These are phyloP conservation scores for Bubalus kerabau DNA, from an alignment of 2,113 vertebrate genomes.

Conservation along the genomic window DNA sequence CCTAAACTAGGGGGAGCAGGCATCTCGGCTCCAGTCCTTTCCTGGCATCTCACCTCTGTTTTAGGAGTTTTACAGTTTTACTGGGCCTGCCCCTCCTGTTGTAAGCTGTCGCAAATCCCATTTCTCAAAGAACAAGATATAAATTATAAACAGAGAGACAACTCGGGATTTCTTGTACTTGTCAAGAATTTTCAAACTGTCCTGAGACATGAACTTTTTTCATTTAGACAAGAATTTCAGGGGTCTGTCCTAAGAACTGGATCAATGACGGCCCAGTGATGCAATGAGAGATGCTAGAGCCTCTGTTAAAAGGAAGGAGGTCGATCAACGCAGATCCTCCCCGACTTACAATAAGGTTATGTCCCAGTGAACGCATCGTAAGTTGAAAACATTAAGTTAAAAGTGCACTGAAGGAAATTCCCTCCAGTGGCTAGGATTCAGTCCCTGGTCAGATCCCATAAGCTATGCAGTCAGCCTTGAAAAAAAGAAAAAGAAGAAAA, in stretches of 20 bases:
- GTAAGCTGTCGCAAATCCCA: neutral
- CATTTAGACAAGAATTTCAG: neutral
- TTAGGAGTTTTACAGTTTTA: neutral
- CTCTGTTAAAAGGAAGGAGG: neutral
- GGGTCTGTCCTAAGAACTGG: neutral
- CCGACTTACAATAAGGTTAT: neutral
- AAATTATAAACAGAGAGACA: neutral
- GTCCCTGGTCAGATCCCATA: neutral
- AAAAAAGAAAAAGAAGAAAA: neutral
- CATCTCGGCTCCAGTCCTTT: neutral
- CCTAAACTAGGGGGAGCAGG: neutral
- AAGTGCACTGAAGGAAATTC: neutral
- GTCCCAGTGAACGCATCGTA: neutral
- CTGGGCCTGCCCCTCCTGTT: neutral
- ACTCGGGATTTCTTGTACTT: neutral
- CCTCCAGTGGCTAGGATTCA: neutral
- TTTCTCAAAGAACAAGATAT: neutral
- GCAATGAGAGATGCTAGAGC: fast-evolving
- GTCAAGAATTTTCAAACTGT: neutral
- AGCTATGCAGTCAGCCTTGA: neutral
- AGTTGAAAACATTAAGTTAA: neutral
- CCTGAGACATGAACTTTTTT: neutral
- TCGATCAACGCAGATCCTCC: neutral
- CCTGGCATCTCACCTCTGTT: constrained; percentile 4
- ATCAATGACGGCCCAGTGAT: fast-evolving